Base-by-base conservation (phyloP, 1,140 invertebrate species). In the Araneus ventricosus region DNA sequence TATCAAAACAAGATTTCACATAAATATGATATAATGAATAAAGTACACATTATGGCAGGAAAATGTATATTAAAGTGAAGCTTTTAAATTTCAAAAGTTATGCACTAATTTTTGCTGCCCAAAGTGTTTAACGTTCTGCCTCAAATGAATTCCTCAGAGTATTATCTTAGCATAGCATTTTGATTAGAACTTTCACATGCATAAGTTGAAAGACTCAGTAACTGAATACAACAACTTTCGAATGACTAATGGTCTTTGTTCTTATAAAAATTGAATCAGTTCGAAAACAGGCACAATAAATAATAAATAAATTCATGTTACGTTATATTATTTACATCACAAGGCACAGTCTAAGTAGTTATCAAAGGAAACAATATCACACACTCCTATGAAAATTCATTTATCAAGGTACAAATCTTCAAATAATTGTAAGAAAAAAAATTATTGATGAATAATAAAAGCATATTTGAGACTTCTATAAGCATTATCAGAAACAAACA, bases 331-430 rank as follows among this genome's bases (percentile, higher is more conserved):
- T 93, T 89, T 93, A 93, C 92, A 93, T 82, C 59, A 93, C 92
- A 93, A 93, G 92, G 92, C 92, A 93, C 92, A 84, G 24, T 93
- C 92, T 93, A 93, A 93, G 86, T 88, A 88, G 82, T 86, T 70
- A 86, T 88, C 34, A 82, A 82, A 82, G 34, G 39, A 89, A 93
- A 92, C 34, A 70, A n/a, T 37, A 93, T 93, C 41, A 41, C 86
- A 93, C 85, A 88, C 75, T 88, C 86, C 70, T 88, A 88, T 88
- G 80, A 88, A 87, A 93, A 79, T 88, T 87, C 45, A 82, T 30
- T n/a, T 57, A 86, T 10, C 57, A 82, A 52, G 34, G 22, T 75
- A 57, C 61, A 57, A 61, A 87, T 57, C 37, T 67, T 41, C n/a
- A 86, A 17, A 34, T 57, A 37, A 86, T 24, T n/a, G 70, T 8